These are phyloP conservation scores for Taphrorychus bicolor DNA, from an alignment of 2,888 invertebrate genomes.

Conservation along the genomic window DNA sequence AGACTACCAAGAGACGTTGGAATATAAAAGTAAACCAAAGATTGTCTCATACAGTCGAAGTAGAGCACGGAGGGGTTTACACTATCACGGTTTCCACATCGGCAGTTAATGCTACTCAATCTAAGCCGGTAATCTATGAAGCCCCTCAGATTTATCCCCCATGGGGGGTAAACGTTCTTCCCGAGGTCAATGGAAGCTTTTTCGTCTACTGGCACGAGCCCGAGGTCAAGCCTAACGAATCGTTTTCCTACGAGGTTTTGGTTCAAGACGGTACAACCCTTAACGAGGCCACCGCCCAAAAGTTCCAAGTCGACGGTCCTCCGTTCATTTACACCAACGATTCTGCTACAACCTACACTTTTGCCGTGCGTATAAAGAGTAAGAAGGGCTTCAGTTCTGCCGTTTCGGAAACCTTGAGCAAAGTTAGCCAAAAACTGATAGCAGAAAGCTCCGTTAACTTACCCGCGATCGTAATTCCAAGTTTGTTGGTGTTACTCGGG, in stretches of 20 bases:
- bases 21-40: constrained; percentile 45
- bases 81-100: constrained; percentile 62
- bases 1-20: constrained; percentile 58
- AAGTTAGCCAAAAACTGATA: constrained; percentile 42
- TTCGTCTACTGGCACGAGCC: constrained; percentile 69
- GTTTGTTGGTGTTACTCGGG: constrained; percentile 57
- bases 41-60: constrained; percentile 59
- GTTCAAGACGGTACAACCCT: constrained; percentile 65
- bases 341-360: constrained; percentile 65
- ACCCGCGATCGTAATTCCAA: constrained; percentile 60
- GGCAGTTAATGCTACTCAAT: constrained; percentile 59
- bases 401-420: constrained; percentile 66
- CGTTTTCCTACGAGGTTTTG: constrained; percentile 69
- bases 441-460: constrained; percentile 36
- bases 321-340: constrained; percentile 65
- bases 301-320: constrained; percentile 62
- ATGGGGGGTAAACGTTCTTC: constrained; percentile 69
- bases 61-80: constrained; percentile 64
- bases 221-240: constrained; percentile 39
- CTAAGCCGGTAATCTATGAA: constrained; percentile 61
- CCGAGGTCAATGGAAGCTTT: constrained; percentile 68
- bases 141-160: constrained; percentile 67
- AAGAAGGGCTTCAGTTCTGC: constrained; percentile 68
- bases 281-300: constrained; percentile 62
- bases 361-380: constrained; percentile 70